Evolutionary conservation across 2,888 invertebrate species (phyloP).

Genomic region (Strigamia crassipes): DNA sequence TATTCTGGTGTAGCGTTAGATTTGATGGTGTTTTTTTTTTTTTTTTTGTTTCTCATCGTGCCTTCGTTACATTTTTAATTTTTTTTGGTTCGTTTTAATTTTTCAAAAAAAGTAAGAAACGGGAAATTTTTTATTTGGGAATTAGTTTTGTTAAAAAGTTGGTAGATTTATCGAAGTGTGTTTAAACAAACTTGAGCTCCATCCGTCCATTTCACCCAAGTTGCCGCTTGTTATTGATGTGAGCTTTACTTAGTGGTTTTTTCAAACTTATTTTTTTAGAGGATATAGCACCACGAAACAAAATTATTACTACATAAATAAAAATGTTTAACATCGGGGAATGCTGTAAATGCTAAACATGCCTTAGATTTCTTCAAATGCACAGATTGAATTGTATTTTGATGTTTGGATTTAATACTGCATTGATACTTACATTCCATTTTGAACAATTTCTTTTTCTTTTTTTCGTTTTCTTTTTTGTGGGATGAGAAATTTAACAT

Average conservation of each 20-base stretch:
- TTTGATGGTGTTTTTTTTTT: conserved; percentile 4
- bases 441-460: background rate
- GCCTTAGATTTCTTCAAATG: background rate
- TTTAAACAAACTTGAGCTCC: conserved; percentile 24
- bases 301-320: background rate
- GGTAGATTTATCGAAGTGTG: background rate
- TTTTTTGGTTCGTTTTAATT: too few relatives aligned
- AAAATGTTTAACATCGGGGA: background rate
- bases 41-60: conserved; percentile 18
- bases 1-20: background rate
- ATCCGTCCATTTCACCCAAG: conserved; percentile 35
- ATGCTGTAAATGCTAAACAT: background rate
- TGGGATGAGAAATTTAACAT: background rate
- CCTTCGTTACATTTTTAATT: background rate
- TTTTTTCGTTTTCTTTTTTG: background rate
- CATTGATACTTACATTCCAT: conserved; percentile 23
- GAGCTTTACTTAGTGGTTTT: conserved; percentile 14
- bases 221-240: conserved; percentile 30
- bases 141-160: background rate
- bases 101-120: background rate
- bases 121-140: background rate
- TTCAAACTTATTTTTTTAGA: background rate
- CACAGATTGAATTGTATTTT: conserved; percentile 8
- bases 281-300: background rate
- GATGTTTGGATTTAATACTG: background rate